Base-by-base conservation (phyloP, 2,888 invertebrate genomes). In the Rosalia funebris region DNA sequence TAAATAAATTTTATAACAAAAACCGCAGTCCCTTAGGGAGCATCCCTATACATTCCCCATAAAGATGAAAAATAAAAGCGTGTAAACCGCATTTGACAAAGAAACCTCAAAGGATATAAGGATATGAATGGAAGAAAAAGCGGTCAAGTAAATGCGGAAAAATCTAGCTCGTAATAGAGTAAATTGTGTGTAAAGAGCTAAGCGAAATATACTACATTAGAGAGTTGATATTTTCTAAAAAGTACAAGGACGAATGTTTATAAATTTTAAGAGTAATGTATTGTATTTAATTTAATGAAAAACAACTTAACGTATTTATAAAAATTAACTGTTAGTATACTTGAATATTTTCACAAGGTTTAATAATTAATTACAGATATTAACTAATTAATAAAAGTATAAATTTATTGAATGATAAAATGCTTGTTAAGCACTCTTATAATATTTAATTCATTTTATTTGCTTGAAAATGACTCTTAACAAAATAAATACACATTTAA, bases 111-210 rank as follows among this genome's bases (percentile, higher is more conserved):
- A 48, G 48, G 48, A 48, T 37, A 37, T 16, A 36, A 19, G 48
- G 48, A 48, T 48, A 37, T 48, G 48, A 48, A 48, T 37, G 37
- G 36, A 37, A 37, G 48, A 48, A 34, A 37, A 37, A 48, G 48
- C 48, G 48, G 48, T 48, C 48, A 48, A 48, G 48, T 48, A 48
- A 48, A 48, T 48, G 48, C 48, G 16, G 48, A 37, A 48, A 48
- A 48, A 48, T 48, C 48, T 48, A 37, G 34, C 48, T 36, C 34
- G 48, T 48, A 48, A 48, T 48, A 48, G 48, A 37, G 48, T 48
- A 48, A 48, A 48, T 48, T 37, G 48, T 48, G 48, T 48, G 48
- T 48, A 36, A 48, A 48, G 48, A 48, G 17, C 19, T 3, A 5
- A 36, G 37, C 36, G 34, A 48, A 37, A 48, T 36, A 48, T 48